Conservation (phyloP, 1,140 invertebrate genomes). For the Luehdorfia chinensis region DNA sequence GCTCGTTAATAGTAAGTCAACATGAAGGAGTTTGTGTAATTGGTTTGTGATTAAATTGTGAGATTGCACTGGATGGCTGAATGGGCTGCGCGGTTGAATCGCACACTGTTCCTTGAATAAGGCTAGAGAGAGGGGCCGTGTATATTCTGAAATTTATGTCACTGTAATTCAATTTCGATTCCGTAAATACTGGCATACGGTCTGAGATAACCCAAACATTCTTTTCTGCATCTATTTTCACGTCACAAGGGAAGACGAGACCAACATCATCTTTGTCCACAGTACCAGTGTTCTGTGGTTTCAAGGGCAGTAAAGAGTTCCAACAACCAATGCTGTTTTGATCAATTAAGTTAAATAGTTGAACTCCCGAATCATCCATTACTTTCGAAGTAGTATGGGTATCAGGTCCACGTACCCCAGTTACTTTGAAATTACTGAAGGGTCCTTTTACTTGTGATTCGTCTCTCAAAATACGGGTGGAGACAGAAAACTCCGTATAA, state of each 20-base stretch:
- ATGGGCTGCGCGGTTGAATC: conserved; percentile 51
- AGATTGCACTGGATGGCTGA: not conserved
- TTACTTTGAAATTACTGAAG: conserved; percentile 84
- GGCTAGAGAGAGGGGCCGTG: conserved; percentile 79
- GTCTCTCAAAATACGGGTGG: conserved; percentile 83
- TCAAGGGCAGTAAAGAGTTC: conserved; percentile 82
- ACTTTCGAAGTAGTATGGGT: conserved; percentile 84
- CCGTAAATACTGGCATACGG: conserved; percentile 86
- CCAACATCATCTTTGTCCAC: conserved; percentile 86
- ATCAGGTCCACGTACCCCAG: conserved; percentile 82
- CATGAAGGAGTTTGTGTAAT: conserved; percentile 6
- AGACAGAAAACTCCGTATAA: conserved; percentile 86
- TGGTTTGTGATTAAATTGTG: not conserved
- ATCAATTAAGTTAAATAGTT: conserved; percentile 87
- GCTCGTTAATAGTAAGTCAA: conserved; percentile 2
- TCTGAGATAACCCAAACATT: conserved; percentile 89
- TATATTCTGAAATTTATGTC: conserved; percentile 89
- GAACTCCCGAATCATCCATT: conserved; percentile 84
- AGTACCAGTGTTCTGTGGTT: conserved; percentile 82
- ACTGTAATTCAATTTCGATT: conserved; percentile 83
- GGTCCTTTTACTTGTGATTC: conserved; percentile 81
- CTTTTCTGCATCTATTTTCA: conserved; percentile 83
- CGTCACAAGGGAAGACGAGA: conserved; percentile 86
- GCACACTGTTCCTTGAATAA: conserved; percentile 85
- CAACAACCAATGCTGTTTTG: conserved; percentile 89